phyloP scores from a whole-genome alignment of 2,113 vertebrate genomes.

The Stegostoma tigrinum region DNA sequence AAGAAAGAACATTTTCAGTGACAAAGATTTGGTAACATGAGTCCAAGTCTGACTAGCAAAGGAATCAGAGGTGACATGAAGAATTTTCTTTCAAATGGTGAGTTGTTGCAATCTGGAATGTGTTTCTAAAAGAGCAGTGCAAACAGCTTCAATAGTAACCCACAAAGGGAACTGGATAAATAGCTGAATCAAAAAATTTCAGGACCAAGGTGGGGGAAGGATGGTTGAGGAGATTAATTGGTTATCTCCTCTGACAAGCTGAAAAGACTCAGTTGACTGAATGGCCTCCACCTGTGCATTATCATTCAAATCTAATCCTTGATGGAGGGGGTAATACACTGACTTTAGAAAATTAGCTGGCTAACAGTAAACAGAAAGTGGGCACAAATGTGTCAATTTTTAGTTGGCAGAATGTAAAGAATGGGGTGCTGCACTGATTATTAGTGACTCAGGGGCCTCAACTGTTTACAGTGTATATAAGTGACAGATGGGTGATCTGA shows the following conservation, averaged over 20 bases:
- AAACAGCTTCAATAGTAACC: background rate
- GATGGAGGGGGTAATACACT: too few relatives aligned
- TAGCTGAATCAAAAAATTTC: background rate
- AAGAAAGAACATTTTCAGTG: background rate
- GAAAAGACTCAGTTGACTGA: background rate
- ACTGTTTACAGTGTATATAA: too few relatives aligned
- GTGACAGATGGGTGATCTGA: too few relatives aligned
- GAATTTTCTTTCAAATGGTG: background rate
- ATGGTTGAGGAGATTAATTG: background rate
- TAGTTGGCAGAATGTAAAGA: too few relatives aligned
- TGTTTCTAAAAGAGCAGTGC: background rate
- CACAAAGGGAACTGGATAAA: background rate
- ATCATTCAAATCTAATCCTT: background rate
- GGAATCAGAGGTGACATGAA: too few relatives aligned
- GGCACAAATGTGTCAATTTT: too few relatives aligned
- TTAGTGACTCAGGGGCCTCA: too few relatives aligned
- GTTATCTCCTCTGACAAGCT: too few relatives aligned
- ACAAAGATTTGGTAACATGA: background rate
- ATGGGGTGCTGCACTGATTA: too few relatives aligned
- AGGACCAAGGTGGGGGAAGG: background rate
- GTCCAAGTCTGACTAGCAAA: background rate
- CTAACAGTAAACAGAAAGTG: too few relatives aligned
- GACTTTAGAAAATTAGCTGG: too few relatives aligned
- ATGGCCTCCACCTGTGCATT: background rate
- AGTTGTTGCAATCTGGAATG: background rate